Evolutionary conservation across 1,140 invertebrate species (phyloP), one percentile per base, ranked within the genome.

Genomic region (Trichonephila inaurata): DNA sequence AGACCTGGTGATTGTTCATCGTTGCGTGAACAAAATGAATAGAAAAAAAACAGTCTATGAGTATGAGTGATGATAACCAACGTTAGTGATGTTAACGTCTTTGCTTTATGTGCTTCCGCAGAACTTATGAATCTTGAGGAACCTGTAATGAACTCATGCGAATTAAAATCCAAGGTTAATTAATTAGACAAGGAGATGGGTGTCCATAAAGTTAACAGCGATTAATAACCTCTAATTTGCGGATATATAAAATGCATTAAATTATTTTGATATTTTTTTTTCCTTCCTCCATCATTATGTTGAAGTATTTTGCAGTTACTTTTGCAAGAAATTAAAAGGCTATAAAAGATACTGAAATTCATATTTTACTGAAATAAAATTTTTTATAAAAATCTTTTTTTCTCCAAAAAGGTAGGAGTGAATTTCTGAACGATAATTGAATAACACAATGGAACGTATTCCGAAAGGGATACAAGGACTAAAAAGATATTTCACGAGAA

Each of bases 31-130:
- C 88, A 33, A 72, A 89, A 89, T 77, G 33, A 40, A 40, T n/a
- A n/a, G n/a, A 4, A 40, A 28, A 89, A 89, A 88, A 89, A 89
- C 21, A 60, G 58, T 89, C 86, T 61, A 61, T 61, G 6, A 21
- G n/a, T 24, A 51, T 89, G 88, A 89, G 88, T 89, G 88, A 89
- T 89, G 88, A 89, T 69, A 60, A 40, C 33, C 62, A 6, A n/a
- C 51, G 64, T 44, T 88, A 12, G 60, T 44, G 19, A 40, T n/a
- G 82, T 83, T 40, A 40, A 40, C n/a, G 10, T 60, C n/a, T 60
- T 85, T 51, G 82, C 40, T 81, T 16, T 44, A 18, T 33, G 10
- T 85, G 40, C 21, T 58, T 60, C 83, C 83, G 51, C 24, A 5
- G 83, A n/a, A 61, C 83, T 18, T 18, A 85, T 85, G 83, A 85